These are phyloP conservation scores for Drosophila prostipennis DNA, from an alignment of 2,888 invertebrate genomes.

Conservation along the genomic window DNA sequence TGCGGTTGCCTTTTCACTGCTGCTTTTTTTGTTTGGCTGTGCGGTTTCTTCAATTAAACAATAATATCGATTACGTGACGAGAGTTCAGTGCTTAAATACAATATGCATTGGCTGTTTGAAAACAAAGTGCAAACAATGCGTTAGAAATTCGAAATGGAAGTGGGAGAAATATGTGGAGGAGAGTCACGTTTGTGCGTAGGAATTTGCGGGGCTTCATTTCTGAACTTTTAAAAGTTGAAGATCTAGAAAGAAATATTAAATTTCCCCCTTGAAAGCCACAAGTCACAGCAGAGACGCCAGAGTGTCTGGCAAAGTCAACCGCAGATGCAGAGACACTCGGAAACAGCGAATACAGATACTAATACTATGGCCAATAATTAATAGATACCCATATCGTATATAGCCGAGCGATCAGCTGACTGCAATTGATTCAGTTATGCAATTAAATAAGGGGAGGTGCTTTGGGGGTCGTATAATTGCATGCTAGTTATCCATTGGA, in stretches of 20 bases:
- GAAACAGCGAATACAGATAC: too few species aligned
- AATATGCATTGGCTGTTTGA: conserved; percentile 16
- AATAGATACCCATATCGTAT: conserved; percentile 22
- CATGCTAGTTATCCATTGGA: conserved; percentile 22
- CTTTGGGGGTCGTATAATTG: conserved; percentile 20
- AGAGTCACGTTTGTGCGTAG: conserved; percentile 3
- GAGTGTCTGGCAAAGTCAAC: conserved; percentile 16
- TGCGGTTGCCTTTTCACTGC: conserved; percentile 1
- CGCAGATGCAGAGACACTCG: conserved; percentile 31
- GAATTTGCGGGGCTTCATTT: background rate
- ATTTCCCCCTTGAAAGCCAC: background rate
- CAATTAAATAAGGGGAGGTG: conserved; percentile 24
- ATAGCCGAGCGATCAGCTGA: conserved; percentile 30
- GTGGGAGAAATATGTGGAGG: conserved; percentile 3
- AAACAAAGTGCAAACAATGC: conserved; percentile 5
- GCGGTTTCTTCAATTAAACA: conserved; percentile 53
- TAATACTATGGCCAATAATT: conserved; percentile 13
- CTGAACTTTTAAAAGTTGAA: background rate
- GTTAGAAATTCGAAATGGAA: conserved; percentile 9
- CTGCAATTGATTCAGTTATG: conserved; percentile 32
- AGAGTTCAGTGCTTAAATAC: conserved; percentile 37
- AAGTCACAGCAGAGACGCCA: conserved; percentile 18
- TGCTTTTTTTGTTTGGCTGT: conserved; percentile 10
- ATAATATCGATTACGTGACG: conserved; percentile 69
- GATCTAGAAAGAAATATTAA: background rate